Evolutionary conservation across 2,797 vertebrate species (phyloP), one percentile per base, ranked within the genome.

Genomic region (Danio choprae): DNA sequence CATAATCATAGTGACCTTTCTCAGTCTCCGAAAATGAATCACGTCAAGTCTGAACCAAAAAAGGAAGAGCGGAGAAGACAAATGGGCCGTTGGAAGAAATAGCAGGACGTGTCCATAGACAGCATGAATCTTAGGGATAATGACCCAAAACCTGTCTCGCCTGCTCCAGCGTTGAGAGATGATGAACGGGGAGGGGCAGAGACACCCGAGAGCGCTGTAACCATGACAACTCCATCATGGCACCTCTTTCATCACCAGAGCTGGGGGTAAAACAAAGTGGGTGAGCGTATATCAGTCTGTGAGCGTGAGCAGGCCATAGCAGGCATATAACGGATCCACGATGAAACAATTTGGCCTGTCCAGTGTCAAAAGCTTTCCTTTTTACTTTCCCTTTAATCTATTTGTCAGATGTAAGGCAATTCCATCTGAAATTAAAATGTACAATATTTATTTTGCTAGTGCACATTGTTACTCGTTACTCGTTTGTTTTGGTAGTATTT

Each of bases 181-280:
- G 79, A 63, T 22, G 11, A 40, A 13, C 29, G 53, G 40, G n/a
- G 18, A 59, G 40, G 46, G 44, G 84, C 20, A 48, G 63, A 43
- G 64, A 55, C 40, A 50, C 76, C 81, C 69, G 13, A n/a, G 72
- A 77, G 82, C 70, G 29, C 60, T 6, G 84, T 89, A 83, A 84
- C 85, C 83, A 89, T 85, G 85, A 83, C 83, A 89, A 88, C 84
- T 58, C 41, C 50, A 76, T 77, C 73, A 58, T 68, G 58, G 59
- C 74, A 84, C 59, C 73, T 84, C 29, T 83, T 75, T 80, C 43
- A 46, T 79, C 69, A 60, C 51, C 29, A 41, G 43, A 76, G 67
- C 40, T 67, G 58, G 64, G 63, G 63, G 46, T 70, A 80, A 67
- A 68, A 59, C 46, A 72, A 46, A 74, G 68, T 60, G 36, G 53